phyloP scores from a whole-genome alignment of 2,888 invertebrate genomes.

The Subacronicta megacephala region DNA sequence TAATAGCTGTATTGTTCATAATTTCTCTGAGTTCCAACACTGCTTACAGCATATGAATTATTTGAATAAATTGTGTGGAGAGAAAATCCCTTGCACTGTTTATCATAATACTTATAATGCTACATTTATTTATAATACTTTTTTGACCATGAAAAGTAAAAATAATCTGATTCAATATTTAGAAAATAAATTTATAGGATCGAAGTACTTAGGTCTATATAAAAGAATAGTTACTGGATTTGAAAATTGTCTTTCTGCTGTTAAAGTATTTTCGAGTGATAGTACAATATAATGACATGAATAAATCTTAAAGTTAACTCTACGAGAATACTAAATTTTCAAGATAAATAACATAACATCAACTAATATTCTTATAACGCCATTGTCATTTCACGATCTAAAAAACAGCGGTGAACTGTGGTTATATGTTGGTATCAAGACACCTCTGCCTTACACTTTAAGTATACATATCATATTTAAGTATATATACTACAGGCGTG shows the following conservation, averaged over 20 bases:
- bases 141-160: conserved; percentile 34
- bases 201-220: conserved; percentile 17
- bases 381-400: too few relatives aligned
- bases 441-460: too few relatives aligned
- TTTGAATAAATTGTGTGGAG: conserved; percentile 62
- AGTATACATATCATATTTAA: too few relatives aligned
- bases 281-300: too few relatives aligned
- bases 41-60: conserved; percentile 67
- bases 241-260: conserved; percentile 30
- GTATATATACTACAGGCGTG: too few relatives aligned
- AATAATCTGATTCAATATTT: conserved; percentile 35
- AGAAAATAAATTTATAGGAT: conserved; percentile 17
- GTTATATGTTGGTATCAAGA: too few relatives aligned
- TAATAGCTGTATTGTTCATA: conserved; percentile 50
- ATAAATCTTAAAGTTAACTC: too few relatives aligned
- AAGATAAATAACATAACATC: too few relatives aligned
- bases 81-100: conserved; percentile 44
- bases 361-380: too few relatives aligned
- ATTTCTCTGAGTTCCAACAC: conserved; percentile 65
- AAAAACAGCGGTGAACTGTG: too few relatives aligned
- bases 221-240: conserved; percentile 36
- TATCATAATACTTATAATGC: conserved; percentile 59
- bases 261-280: conserved; percentile 2
- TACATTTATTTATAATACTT: conserved; percentile 61
- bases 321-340: too few relatives aligned